Base-by-base conservation (phyloP, 23 tunicate species). In the Aplidium turbinatum region DNA sequence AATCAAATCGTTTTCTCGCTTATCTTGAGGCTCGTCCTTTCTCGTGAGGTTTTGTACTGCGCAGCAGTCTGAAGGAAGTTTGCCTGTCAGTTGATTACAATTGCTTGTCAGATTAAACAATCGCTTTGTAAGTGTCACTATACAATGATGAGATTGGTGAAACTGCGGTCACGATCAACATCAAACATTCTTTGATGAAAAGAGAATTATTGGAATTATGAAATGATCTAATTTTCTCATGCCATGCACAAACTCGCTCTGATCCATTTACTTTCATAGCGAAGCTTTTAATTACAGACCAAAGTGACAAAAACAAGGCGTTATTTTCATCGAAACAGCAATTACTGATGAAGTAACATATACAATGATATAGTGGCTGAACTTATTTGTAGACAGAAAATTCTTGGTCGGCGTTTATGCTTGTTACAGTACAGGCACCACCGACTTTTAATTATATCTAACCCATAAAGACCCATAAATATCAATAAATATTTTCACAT, bases 41-140 rank as follows among this genome's bases (percentile, higher is more conserved):
- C 50, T 42, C 50, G 50, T 16, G 13, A 16, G 50, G 50, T 42
- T 9, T 16, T 42, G 11, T 16, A 42, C 16, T 9, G 11, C 16
- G 50, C 50, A 16, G 16, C 13, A 11, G 50, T 9, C 16, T 42
- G 50, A 42, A 11, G 25, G 24, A 13, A 20, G 62, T 22, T 20
- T 22, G 22, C 62, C 62, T 55, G 62, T 22, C 62, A 55, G n/a
- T 13, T 22, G 24, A 20, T 20, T 18, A 55, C 62, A 55, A 55
- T 55, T 55, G 25, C 62, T 55, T 55, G 62, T 55, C 24, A 55
- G 23, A 18, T 55, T 20, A 13, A 55, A 55, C 20, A 55, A 55
- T 55, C 62, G 62, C 25, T 55, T 55, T 11, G 24, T 13, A 20
- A 55, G 25, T 22, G 24, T 55, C 24, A 55, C 62, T 13, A 18